These are phyloP conservation scores for Mayetiola destructor DNA, from an alignment of 2,888 invertebrate genomes.

Conservation along the genomic window DNA sequence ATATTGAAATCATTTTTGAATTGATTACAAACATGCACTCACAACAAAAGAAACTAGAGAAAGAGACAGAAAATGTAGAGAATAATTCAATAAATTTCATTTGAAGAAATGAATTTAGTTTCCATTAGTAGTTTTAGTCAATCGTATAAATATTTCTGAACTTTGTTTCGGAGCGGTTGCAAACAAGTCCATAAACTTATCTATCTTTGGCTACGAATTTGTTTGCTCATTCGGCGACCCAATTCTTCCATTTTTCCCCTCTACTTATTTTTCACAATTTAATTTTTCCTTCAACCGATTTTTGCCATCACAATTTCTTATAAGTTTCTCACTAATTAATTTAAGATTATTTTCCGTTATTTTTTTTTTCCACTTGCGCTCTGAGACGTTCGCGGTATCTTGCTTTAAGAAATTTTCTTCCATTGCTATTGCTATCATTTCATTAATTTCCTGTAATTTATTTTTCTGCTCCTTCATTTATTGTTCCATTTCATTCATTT, in stretches of 20 bases:
- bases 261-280: too few species aligned
- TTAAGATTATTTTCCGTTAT: slow-evolving; percentile 7
- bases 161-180: neutral
- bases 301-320: too few species aligned
- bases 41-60: too few species aligned
- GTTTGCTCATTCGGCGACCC: neutral
- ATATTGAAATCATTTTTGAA: too few species aligned
- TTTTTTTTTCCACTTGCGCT: neutral
- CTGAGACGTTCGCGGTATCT: neutral
- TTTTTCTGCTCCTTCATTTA: neutral
- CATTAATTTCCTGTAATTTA: slow-evolving; percentile 11
- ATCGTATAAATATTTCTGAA: too few species aligned
- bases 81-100: too few species aligned
- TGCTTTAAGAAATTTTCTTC: neutral
- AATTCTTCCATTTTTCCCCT: neutral
- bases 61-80: too few species aligned
- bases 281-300: too few species aligned
- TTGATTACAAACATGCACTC: too few species aligned
- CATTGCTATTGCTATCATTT: neutral
- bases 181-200: neutral
- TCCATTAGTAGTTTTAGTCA: too few species aligned
- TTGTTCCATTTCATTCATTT: neutral
- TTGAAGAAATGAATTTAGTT: too few species aligned
- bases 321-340: slow-evolving; percentile 1
- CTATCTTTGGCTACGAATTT: neutral